Percentiles rank a stretch among this genome's conserved stretches.
Conservation (phyloP, 1,140 invertebrate genomes). For the Ceratosolen solmsi region DNA sequence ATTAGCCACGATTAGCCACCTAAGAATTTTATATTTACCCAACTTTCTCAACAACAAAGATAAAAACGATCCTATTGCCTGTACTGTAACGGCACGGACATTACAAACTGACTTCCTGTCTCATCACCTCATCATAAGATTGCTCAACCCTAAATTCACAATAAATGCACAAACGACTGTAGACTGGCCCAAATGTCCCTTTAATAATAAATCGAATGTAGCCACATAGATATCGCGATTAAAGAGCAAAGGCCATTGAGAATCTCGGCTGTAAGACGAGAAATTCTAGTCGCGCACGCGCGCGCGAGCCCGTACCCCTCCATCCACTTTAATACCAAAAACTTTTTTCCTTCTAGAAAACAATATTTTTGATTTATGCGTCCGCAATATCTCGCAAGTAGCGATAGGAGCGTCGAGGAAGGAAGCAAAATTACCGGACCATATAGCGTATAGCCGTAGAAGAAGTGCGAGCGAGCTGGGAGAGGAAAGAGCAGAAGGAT, state of each 20-base stretch:
- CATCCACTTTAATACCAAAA: constrained; percentile 4
- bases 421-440: constrained; percentile 19
- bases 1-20: no score
- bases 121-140: no score
- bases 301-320: no score
- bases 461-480: not conserved
- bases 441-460: not conserved
- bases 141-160: no score
- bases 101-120: no score
- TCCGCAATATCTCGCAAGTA: constrained; percentile 31
- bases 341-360: constrained; percentile 26
- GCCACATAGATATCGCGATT: not conserved
- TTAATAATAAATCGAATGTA: not conserved
- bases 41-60: no score
- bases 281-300: no score
- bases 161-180: not conserved
- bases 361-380: constrained; percentile 44
- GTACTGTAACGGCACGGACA: no score
- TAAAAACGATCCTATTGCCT: no score
- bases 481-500: not conserved
- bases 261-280: no score
- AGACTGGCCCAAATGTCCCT: not conserved
- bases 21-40: no score
- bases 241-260: no score
- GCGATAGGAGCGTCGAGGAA: not conserved